Conservation (phyloP, 2,888 invertebrate species). For the Rotaria magnacalcarata region DNA sequence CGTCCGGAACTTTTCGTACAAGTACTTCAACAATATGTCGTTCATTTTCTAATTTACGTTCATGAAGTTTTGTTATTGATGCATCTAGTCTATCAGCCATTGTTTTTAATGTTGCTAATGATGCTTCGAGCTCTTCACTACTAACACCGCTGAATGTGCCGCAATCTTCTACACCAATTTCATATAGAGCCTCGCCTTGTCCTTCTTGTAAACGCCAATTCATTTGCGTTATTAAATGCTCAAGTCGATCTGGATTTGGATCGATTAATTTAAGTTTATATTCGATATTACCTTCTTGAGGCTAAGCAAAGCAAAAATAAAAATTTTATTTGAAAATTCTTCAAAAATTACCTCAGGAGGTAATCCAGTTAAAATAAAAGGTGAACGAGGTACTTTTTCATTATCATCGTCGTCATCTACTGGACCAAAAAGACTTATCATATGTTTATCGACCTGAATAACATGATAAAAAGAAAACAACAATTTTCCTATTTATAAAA, state of each 20-base stretch:
- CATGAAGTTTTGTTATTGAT: constrained; percentile 70
- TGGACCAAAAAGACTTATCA: background rate
- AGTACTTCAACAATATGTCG: constrained; percentile 71
- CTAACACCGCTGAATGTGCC: constrained; percentile 80
- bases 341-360: background rate
- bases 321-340: too few species aligned
- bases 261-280: constrained; percentile 78
- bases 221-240: constrained; percentile 94
- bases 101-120: constrained; percentile 73
- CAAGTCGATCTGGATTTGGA: constrained; percentile 81
- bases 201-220: constrained; percentile 95
- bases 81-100: constrained; percentile 82
- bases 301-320: background rate
- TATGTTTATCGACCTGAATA: background rate
- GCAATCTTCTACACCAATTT: constrained; percentile 70
- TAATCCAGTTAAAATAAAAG: background rate
- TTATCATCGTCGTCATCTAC: background rate
- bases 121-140: constrained; percentile 76
- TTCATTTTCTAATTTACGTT: constrained; percentile 62
- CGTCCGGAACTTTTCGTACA: constrained; percentile 71
- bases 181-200: constrained; percentile 92
- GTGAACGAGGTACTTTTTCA: background rate
- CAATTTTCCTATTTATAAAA: too few species aligned
- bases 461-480: too few species aligned
- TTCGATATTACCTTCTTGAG: constrained; percentile 45